Base-by-base conservation (phyloP, 2,888 invertebrate species). In the Dinocampus coccinellae region DNA sequence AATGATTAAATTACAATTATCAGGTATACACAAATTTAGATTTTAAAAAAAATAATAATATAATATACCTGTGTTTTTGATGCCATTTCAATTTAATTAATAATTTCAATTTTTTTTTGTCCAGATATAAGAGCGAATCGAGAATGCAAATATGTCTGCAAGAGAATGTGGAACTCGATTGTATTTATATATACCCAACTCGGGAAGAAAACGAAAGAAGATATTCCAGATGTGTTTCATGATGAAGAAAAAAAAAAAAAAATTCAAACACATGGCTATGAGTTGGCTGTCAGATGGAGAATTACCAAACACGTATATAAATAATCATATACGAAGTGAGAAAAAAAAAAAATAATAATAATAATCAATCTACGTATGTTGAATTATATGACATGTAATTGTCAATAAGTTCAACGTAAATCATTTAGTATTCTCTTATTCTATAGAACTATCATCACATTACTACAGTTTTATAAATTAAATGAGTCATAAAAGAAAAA, bases 101-200 rank as follows among this genome's bases (percentile, higher is more conserved):
- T n/a, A 60, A n/a, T 60, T n/a, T 13, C 4, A 33, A n/a, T 13
- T 58, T 16, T 16, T 2, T 33, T 29, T 33, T n/a, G 13, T 16
- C 47, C 16, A 16, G 47, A 58, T 26, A 29, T 57, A 6, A 58
- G 20, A 13, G 33, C 16, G 16, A 34, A 20, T 16, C 58, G 34
- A 58, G 34, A 58, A 58, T 34, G 16, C 16, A 10, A 22, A 3
- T 29, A 39, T 36, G 61, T 71, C 71, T 71, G 71, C 11, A 53
- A 39, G 36, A 16, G 33, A 72, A 61, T 55, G 11, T 52, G 53
- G 24, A 34, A 47, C 33, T 64, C 11, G 33, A 65, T n/a, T 24
- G 20, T 22, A 65, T 75, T 71, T 75, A 70, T 75, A 75, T 73
- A 71, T 62, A 24, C 29, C 29, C 53, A 52, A 34, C 29, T 34